Percentiles rank a stretch among this genome's conserved stretches.
Evolutionary conservation across 2,888 invertebrate species (phyloP).

Genomic region (Acleris holmiana): DNA sequence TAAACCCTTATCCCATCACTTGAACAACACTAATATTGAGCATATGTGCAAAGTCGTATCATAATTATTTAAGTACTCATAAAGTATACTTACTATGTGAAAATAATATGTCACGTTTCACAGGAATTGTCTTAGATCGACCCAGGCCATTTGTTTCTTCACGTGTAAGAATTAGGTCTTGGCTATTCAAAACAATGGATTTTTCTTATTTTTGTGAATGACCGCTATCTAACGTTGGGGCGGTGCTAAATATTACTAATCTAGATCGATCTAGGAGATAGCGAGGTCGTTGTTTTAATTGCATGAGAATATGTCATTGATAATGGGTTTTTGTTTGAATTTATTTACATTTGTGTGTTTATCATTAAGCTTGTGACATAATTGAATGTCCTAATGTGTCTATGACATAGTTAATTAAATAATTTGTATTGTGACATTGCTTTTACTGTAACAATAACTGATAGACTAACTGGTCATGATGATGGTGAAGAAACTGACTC

Average conservation of each 20-base stretch:
- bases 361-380: neutral
- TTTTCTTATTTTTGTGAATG: constrained; percentile 4
- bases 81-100: too few relatives aligned
- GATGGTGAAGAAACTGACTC: too few relatives aligned
- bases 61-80: too few relatives aligned
- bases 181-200: neutral
- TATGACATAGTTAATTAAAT: neutral
- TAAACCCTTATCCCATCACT: too few relatives aligned
- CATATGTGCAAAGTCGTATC: too few relatives aligned
- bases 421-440: neutral
- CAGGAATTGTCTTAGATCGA: too few relatives aligned
- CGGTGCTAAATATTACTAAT: constrained; percentile 19
- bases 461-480: too few relatives aligned
- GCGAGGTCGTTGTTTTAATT: neutral
- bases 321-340: neutral
- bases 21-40: too few relatives aligned
- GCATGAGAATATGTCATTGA: neutral
- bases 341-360: constrained; percentile 4
- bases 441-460: too few relatives aligned
- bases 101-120: too few relatives aligned
- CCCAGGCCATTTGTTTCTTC: too few relatives aligned
- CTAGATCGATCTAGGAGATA: constrained; percentile 8
- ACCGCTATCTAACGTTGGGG: neutral
- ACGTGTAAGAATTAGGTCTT: neutral
- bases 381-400: neutral